Base-by-base conservation (phyloP, 2,888 invertebrate genomes). In the Graphium colonna region DNA sequence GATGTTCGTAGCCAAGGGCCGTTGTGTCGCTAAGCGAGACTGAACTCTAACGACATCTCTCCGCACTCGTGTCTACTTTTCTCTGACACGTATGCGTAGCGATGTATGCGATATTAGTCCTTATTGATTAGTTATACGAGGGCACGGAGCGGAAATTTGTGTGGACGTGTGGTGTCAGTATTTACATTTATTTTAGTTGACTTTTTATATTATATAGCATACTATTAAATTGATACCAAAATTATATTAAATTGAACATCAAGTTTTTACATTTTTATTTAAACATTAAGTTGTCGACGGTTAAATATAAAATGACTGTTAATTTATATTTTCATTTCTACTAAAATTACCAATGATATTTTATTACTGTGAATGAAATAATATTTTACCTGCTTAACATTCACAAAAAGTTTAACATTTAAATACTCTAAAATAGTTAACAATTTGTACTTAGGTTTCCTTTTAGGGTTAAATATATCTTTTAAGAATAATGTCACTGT, bases 1-100 rank as follows among this genome's bases (percentile, higher is more conserved):
- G 50, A 39, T 50, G 50, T 16, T 50, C 40, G 50, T 45, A 15
- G 26, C 49, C 40, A 39, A 49, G 9, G 43, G 38, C 44, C 44
- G 46, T 16, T 38, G 28, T n/a, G 17, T 44, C 31, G 44, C 33
- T 41, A 36, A 36, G 36, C 36, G 16, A 15, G 17, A 28, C 38
- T 36, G 46, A 42, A 33, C 31, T 39, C 31, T 13, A 36, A 43
- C 48, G 43, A 18, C 26, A 36, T 17, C 41, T 36, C 31, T 36
- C 36, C 36, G 36, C 12, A 36, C 13, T 1, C n/a, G n/a, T 12
- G 36, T 12, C 36, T n/a, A 31, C 12, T 12, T 36, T n/a, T 9
- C 9, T 31, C 31, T 1, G 36, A 36, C 36, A 36, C 13, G 21
- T 21, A 36, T 12, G 36, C 36, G 36, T n/a, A 36, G 36, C 12